Percentiles rank a stretch among this genome's conserved stretches.
Evolutionary conservation across 2,113 vertebrate species (phyloP).

Genomic region (Pollachius pollachius): DNA sequence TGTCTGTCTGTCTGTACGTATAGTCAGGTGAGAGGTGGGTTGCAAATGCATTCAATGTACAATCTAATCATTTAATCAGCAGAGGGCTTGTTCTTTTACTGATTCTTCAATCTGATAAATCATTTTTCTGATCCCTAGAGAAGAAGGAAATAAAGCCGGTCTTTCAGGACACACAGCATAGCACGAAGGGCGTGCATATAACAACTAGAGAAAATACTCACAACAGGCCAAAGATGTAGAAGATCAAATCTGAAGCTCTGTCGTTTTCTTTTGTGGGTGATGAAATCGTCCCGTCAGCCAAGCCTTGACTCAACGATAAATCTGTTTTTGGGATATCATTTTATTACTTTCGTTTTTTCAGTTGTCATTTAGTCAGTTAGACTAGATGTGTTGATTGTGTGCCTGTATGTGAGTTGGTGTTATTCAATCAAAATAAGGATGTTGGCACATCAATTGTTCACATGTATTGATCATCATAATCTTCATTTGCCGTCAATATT

Average conservation of each 20-base stretch:
- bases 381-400: background rate
- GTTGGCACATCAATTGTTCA: too few relatives aligned
- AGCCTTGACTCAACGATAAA: conserved; percentile 26
- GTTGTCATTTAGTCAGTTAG: background rate
- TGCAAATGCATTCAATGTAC: too few relatives aligned
- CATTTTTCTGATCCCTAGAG: background rate
- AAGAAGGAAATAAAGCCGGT: background rate
- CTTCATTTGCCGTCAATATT: too few relatives aligned
- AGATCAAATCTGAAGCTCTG: conserved; percentile 46
- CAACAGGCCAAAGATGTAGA: conserved; percentile 76
- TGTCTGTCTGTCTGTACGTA: too few relatives aligned
- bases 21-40: too few relatives aligned
- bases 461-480: too few relatives aligned
- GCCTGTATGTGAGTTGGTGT: too few relatives aligned
- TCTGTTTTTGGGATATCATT: conserved; percentile 46
- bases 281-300: conserved; percentile 3
- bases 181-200: background rate
- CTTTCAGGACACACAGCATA: conserved; percentile 33
- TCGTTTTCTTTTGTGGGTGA: background rate
- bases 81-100: background rate
- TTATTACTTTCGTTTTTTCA: background rate
- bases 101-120: background rate
- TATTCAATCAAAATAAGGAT: too few relatives aligned
- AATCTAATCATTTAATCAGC: background rate
- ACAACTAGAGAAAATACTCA: conserved; percentile 62